Conservation (phyloP, 2,888 invertebrate genomes). For the Rotaria macrura region DNA sequence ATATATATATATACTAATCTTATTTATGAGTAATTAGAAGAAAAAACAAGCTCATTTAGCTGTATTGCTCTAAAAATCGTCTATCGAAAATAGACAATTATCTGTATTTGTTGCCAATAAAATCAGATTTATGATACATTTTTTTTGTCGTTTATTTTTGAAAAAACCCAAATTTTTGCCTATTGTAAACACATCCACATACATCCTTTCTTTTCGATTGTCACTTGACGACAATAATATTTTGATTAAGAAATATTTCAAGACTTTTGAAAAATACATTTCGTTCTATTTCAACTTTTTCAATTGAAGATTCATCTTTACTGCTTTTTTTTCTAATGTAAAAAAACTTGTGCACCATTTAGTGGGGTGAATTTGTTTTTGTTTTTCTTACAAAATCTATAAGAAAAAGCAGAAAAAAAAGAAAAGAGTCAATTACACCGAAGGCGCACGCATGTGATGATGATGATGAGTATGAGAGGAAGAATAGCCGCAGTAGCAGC, state of each 20-base stretch:
- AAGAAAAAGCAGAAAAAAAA: too few relatives aligned
- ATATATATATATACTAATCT: neutral
- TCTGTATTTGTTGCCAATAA: neutral
- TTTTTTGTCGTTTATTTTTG: neutral
- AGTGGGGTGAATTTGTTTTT: neutral
- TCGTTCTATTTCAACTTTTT: neutral
- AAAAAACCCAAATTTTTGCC: neutral
- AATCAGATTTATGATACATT: too few relatives aligned
- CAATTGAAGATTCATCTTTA: neutral
- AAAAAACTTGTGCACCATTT: neutral
- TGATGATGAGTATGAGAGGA: neutral
- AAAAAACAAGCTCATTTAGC: too few relatives aligned
- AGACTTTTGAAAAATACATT: neutral
- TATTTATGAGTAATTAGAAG: neutral
- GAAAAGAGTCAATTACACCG: too few relatives aligned
- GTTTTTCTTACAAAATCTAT: too few relatives aligned
- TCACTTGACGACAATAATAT: neutral
- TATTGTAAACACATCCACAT: neutral
- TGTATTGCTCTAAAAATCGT: neutral
- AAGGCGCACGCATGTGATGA: neutral
- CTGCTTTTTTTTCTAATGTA: neutral
- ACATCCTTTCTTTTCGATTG: neutral
- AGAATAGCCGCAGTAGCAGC: neutral
- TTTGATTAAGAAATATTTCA: neutral
- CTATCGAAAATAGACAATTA: neutral